Conservation (phyloP, 2,797 vertebrate species). For the Catostomus latipinnis region DNA sequence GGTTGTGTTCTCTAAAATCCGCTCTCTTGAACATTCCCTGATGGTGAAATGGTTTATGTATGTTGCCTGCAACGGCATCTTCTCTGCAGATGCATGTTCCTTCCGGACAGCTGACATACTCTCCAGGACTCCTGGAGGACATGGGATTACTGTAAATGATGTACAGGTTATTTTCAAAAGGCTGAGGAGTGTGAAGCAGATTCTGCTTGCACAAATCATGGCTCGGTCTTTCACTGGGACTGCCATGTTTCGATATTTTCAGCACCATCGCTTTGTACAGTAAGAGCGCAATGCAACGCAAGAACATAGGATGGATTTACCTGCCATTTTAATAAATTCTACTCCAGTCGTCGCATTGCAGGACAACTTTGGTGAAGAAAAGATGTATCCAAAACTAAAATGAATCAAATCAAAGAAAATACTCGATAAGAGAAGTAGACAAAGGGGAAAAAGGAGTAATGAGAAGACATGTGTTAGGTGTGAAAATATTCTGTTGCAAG, state of each 20-base stretch:
- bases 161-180: conserved; percentile 42
- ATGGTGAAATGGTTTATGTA: conserved; percentile 53
- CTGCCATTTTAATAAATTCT: not conserved
- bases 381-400: not conserved
- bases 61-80: conserved; percentile 7
- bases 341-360: not conserved
- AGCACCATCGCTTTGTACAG: not conserved
- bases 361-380: not conserved
- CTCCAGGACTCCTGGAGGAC: conserved; percentile 23
- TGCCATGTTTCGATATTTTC: conserved; percentile 8
- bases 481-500: not conserved
- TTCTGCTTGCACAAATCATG: conserved; percentile 37
- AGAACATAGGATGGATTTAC: not conserved
- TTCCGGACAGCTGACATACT: conserved; percentile 37
- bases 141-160: conserved; percentile 49
- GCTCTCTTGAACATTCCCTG: conserved; percentile 46
- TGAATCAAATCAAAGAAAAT: not conserved
- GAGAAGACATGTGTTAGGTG: not conserved
- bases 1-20: conserved; percentile 63
- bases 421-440: too few relatives aligned
- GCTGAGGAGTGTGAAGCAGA: conserved; percentile 19
- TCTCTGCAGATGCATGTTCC: conserved; percentile 36
- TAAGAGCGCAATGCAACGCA: not conserved
- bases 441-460: not conserved
- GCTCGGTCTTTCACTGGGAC: conserved; percentile 2